phyloP scores from a whole-genome alignment of 2,113 vertebrate species.

The Anolis carolinensis region DNA sequence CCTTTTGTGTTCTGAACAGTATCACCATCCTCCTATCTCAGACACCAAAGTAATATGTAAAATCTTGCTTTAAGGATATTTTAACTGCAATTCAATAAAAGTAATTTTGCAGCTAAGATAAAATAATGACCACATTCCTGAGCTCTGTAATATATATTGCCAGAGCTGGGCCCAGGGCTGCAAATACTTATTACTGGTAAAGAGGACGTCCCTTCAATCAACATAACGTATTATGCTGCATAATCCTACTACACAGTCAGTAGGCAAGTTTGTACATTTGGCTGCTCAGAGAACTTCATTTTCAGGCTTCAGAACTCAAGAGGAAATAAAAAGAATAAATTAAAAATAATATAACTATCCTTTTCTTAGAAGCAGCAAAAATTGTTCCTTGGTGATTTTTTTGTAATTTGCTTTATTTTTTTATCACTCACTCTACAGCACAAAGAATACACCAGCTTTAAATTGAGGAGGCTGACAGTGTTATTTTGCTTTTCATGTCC shows the following conservation, averaged over 20 bases:
- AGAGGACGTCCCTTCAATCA: conserved; percentile 40
- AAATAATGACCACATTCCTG: conserved; percentile 59
- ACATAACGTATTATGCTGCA: conserved; percentile 38
- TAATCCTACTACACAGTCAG: conserved; percentile 19
- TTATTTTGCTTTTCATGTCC: background rate
- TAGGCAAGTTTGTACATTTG: conserved; percentile 25
- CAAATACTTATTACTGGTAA: conserved; percentile 37
- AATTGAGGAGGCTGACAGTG: background rate
- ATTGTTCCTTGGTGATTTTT: background rate
- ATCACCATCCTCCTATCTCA: conserved; percentile 9
- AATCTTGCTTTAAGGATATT: conserved; percentile 5
- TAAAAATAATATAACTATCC: conserved; percentile 14
- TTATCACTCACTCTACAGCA: background rate
- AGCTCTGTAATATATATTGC: conserved; percentile 44
- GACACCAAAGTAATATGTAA: background rate
- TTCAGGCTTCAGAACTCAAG: conserved; percentile 42
- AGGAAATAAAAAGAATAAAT: conserved; percentile 53
- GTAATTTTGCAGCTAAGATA: conserved; percentile 57
- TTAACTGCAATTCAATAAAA: conserved; percentile 58
- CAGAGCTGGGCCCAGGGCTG: conserved; percentile 43
- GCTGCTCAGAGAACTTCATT: conserved; percentile 46
- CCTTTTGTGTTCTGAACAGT: background rate
- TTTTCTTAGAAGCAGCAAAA: background rate
- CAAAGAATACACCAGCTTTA: background rate
- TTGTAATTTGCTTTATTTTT: background rate